A percentile compares a stretch with the other conserved stretches of the same genome.
Conservation (phyloP, 2,888 invertebrate species). For the Chironomus riparius region DNA sequence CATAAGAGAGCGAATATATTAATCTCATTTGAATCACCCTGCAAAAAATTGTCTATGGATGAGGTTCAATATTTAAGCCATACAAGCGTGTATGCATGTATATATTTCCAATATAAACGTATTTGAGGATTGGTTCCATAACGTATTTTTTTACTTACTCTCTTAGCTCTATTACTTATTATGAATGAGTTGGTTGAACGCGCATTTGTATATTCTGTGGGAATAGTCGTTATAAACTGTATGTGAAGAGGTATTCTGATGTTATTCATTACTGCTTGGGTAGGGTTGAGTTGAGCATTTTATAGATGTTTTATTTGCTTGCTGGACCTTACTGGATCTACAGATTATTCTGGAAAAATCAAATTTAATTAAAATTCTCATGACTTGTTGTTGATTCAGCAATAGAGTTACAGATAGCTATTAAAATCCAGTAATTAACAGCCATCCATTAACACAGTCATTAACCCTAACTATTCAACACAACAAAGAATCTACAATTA, state of each 20-base stretch:
- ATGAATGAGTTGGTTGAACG: conserved; percentile 8
- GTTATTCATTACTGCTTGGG: not conserved
- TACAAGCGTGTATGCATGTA: too few species aligned
- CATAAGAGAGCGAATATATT: too few species aligned
- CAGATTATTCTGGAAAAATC: too few species aligned
- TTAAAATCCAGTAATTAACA: too few species aligned
- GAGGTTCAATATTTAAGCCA: too few species aligned
- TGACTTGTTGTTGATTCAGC: too few species aligned
- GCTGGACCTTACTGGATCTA: too few species aligned
- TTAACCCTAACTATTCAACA: not conserved
- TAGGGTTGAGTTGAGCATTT: not conserved
- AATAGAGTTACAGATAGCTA: too few species aligned
- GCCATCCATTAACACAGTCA: not conserved
- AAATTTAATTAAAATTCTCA: too few species aligned
- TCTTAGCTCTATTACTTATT: not conserved
- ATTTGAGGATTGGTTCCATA: not conserved
- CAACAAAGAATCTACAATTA: conserved; percentile 1
- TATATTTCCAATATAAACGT: not conserved
- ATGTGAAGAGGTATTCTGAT: not conserved
- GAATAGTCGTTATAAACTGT: conserved; percentile 19
- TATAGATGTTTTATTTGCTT: too few species aligned
- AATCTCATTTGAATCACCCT: too few species aligned
- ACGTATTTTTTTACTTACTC: conserved; percentile 3
- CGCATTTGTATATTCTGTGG: conserved; percentile 8
- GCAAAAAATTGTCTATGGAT: too few species aligned